Evolutionary conservation across 2,797 vertebrate genomes (phyloP).

Genomic region (Dromococcyx pavoninus): DNA sequence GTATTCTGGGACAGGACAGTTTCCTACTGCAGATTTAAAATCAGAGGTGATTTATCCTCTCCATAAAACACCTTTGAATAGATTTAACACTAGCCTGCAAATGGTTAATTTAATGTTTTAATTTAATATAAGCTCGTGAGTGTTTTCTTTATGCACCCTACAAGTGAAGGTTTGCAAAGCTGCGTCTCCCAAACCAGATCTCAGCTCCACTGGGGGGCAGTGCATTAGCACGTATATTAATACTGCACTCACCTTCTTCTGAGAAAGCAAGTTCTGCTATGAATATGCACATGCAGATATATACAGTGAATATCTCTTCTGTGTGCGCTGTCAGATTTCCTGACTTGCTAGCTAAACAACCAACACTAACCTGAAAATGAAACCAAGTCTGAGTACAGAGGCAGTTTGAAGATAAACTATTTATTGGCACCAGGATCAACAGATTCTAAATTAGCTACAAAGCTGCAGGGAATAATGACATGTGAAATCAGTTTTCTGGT

Average conservation of each 20-base stretch:
- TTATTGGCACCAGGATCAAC: conserved; percentile 67
- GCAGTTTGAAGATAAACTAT: conserved; percentile 47
- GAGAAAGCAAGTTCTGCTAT: not conserved
- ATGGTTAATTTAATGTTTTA: not conserved
- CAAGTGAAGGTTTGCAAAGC: not conserved
- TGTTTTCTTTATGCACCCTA: not conserved
- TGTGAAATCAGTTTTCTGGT: conserved; percentile 6
- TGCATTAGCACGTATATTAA: conserved; percentile 9
- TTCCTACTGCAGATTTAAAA: not conserved
- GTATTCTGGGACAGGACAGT: not conserved
- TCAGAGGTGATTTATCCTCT: not conserved
- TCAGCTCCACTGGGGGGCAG: conserved; percentile 18
- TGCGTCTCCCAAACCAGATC: not conserved
- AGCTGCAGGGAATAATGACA: conserved; percentile 52
- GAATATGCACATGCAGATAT: not conserved
- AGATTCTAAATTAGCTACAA: conserved; percentile 67
- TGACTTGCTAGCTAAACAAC: not conserved
- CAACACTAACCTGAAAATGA: not conserved
- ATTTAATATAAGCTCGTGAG: not conserved
- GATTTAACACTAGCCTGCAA: not conserved
- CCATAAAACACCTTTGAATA: not conserved
- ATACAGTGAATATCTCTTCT: not conserved
- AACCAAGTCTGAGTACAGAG: conserved; percentile 16
- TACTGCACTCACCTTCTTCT: not conserved
- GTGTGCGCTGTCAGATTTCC: not conserved